phyloP scores from a whole-genome alignment of 2,797 vertebrate genomes.

The Enteromius afrohamiltoni region DNA sequence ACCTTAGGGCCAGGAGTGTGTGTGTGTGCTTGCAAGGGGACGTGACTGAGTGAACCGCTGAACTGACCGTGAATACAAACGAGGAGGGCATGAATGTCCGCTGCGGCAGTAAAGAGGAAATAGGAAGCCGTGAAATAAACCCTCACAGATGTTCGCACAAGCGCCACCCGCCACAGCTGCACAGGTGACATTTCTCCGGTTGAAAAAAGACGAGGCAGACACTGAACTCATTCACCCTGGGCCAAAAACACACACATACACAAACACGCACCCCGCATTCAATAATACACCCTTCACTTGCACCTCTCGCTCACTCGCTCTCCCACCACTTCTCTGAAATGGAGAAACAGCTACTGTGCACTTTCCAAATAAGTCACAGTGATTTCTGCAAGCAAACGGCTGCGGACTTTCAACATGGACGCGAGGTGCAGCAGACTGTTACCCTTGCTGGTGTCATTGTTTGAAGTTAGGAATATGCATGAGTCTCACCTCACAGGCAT shows the following conservation, averaged over 20 bases:
- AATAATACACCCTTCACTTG: slow-evolving; percentile 38
- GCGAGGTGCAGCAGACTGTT: slow-evolving; percentile 3
- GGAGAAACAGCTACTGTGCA: slow-evolving; percentile 29
- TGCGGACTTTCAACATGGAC: slow-evolving; percentile 37
- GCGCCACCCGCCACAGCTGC: slow-evolving; percentile 39
- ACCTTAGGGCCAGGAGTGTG: slow-evolving; percentile 18
- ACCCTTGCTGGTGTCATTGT: slow-evolving; percentile 46
- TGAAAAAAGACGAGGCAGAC: slow-evolving; percentile 57
- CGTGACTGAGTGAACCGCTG: slow-evolving; percentile 1
- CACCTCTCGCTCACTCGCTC: neutral
- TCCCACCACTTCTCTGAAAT: slow-evolving; percentile 3
- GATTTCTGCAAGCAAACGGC: slow-evolving; percentile 28
- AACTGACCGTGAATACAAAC: slow-evolving; percentile 49
- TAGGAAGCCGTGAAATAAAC: slow-evolving; percentile 66
- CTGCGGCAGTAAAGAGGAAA: slow-evolving; percentile 53
- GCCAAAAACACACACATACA: slow-evolving; percentile 47
- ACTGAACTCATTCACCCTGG: slow-evolving; percentile 61
- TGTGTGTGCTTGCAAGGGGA: slow-evolving; percentile 42
- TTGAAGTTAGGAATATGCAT: slow-evolving; percentile 70
- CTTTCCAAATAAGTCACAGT: slow-evolving; percentile 14
- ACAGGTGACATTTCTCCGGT: slow-evolving; percentile 70
- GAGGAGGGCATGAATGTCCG: slow-evolving; percentile 25
- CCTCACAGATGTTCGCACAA: slow-evolving; percentile 37
- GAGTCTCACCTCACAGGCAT: slow-evolving; percentile 65
- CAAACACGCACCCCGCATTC: slow-evolving; percentile 23